phyloP scores from a whole-genome alignment of 2,113 vertebrate genomes.

The Noctilio leporinus region DNA sequence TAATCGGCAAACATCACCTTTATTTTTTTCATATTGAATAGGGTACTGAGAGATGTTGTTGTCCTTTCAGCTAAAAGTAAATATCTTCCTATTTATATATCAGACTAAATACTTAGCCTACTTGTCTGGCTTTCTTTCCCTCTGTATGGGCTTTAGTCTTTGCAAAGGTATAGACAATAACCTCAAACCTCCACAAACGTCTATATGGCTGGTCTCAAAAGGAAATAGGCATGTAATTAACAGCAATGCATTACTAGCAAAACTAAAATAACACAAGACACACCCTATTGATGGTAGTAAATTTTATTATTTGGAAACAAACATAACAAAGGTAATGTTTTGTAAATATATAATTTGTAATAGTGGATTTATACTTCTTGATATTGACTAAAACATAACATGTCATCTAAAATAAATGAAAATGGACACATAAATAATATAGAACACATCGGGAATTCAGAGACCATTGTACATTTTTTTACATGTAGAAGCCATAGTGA shows the following conservation, averaged over 20 bases:
- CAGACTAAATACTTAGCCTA: not conserved
- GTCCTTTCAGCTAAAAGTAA: not conserved
- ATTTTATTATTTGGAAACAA: slow-evolving; percentile 58
- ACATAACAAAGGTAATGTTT: not conserved
- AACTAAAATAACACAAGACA: slow-evolving; percentile 36
- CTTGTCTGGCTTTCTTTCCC: not conserved
- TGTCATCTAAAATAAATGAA: not conserved
- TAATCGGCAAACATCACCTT: not conserved
- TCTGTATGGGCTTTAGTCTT: not conserved
- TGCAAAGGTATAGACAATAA: not conserved
- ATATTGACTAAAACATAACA: not conserved
- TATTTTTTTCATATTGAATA: not conserved
- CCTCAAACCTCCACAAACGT: not conserved
- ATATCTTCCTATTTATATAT: not conserved
- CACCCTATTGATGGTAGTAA: not conserved
- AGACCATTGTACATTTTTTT: slow-evolving; percentile 7
- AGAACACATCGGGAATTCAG: not conserved
- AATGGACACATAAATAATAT: not conserved
- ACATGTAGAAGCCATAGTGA: not conserved
- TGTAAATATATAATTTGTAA: not conserved
- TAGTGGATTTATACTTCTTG: not conserved
- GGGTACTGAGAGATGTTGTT: not conserved
- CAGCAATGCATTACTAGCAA: not conserved
- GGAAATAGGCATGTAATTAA: not conserved
- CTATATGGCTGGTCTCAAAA: not conserved